Evolutionary conservation across 2,888 invertebrate genomes (phyloP).

Genomic region (Phengaris alcon): DNA sequence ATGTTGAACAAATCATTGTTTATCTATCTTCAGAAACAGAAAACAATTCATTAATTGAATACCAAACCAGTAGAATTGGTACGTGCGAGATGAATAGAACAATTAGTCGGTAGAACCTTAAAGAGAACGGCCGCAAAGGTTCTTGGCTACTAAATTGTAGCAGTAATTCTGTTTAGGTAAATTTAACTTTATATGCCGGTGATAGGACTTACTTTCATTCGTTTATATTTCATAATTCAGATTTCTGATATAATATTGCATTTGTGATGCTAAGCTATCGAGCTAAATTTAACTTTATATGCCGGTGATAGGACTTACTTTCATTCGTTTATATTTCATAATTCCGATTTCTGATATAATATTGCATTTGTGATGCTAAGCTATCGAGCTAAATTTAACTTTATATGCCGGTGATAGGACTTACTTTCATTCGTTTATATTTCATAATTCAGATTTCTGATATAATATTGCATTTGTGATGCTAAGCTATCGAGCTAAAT

Average conservation of each 20-base stretch:
- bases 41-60: slow-evolving; percentile 77
- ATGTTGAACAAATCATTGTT: slow-evolving; percentile 27
- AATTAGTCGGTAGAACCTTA: slow-evolving; percentile 72
- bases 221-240: too few species aligned
- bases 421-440: not conserved
- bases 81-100: slow-evolving; percentile 56
- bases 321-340: not conserved
- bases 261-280: not conserved
- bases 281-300: not conserved
- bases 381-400: not conserved
- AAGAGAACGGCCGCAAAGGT: slow-evolving; percentile 43
- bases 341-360: not conserved
- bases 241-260: slow-evolving; percentile 6
- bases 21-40: slow-evolving; percentile 49
- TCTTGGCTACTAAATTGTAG: slow-evolving; percentile 22
- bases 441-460: not conserved
- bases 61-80: slow-evolving; percentile 55
- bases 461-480: slow-evolving; percentile 1
- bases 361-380: not conserved
- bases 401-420: not conserved
- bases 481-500: not conserved
- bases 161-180: not conserved
- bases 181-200: not conserved
- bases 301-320: not conserved
- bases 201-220: not conserved